A percentile compares a stretch with the other conserved stretches of the same genome.
These are phyloP conservation scores for Dolichallabes microphthalmus DNA, from an alignment of 2,113 vertebrate genomes.

Conservation along the genomic window DNA sequence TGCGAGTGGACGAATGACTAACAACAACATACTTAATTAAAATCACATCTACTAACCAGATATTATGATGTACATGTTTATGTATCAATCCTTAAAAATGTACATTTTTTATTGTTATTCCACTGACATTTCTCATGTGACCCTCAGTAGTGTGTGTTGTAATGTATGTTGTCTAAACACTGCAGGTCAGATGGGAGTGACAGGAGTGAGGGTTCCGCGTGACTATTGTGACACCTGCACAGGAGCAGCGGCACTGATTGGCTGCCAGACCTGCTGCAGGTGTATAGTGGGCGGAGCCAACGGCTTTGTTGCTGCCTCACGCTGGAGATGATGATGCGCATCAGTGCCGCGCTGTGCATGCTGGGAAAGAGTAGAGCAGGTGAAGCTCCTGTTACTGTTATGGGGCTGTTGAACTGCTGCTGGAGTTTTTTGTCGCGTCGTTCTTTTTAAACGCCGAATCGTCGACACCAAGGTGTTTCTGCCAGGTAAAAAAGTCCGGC, in stretches of 20 bases:
- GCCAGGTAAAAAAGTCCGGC: conserved; percentile 38
- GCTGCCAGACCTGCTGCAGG: not conserved
- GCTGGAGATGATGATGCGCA: not conserved
- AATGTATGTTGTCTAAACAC: too few species aligned
- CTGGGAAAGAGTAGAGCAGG: conserved; percentile 67
- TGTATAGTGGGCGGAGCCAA: conserved; percentile 26
- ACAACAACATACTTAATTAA: too few species aligned
- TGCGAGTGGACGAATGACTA: too few species aligned
- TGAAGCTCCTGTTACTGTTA: conserved; percentile 57
- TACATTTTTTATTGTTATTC: too few species aligned
- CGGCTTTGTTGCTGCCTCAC: conserved; percentile 24
- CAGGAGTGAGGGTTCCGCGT: too few species aligned
- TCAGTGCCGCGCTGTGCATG: conserved; percentile 64
- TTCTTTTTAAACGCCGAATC: not conserved
- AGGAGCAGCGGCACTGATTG: not conserved
- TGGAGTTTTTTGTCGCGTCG: not conserved
- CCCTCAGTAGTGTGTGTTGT: too few species aligned
- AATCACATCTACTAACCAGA: too few species aligned
- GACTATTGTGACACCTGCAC: too few species aligned
- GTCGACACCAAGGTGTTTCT: conserved; percentile 3
- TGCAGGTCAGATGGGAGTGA: too few species aligned
- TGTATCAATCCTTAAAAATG: too few species aligned
- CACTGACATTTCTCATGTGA: too few species aligned
- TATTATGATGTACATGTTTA: too few species aligned
- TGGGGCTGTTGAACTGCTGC: not conserved